A percentile compares a stretch with the other conserved stretches of the same genome.
phyloP scores from a whole-genome alignment of 2,113 vertebrate genomes.

The Lasiurus cinereus region DNA sequence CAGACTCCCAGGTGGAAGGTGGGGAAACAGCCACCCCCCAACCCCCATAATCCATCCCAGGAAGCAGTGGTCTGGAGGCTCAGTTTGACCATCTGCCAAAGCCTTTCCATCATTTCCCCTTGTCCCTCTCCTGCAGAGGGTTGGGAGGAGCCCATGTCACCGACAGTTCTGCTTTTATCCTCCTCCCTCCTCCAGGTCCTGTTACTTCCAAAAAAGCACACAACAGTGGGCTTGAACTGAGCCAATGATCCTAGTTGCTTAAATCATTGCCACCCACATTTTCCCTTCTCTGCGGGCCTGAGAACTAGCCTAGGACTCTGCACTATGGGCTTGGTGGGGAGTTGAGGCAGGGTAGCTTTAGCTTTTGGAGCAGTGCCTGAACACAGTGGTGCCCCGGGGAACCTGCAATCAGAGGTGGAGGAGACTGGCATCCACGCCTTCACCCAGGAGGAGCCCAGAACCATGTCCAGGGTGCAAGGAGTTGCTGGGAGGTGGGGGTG shows the following conservation, averaged over 20 bases:
- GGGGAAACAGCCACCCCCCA: fast-evolving
- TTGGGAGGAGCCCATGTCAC: not conserved
- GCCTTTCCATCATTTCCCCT: not conserved
- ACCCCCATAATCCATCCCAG: not conserved
- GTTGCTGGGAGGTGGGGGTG: not conserved
- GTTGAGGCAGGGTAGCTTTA: not conserved
- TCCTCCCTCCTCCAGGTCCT: not conserved
- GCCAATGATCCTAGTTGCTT: not conserved
- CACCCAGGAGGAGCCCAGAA: not conserved
- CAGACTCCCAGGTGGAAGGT: not conserved
- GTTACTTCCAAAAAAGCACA: not conserved
- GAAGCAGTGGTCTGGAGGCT: not conserved
- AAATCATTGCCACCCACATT: not conserved
- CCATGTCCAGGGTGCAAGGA: not conserved
- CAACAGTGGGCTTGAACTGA: not conserved
- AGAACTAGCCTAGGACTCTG: not conserved
- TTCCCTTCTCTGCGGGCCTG: not conserved
- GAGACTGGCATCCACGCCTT: not conserved
- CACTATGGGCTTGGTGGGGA: not conserved
- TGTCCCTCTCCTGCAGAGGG: not conserved
- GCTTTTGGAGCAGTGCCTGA: not conserved
- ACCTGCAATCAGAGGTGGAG: not conserved
- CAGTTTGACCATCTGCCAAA: not conserved
- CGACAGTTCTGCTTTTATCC: not conserved
- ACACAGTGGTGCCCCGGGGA: not conserved